Evolutionary conservation across 2,888 invertebrate genomes (phyloP).

Genomic region (Macaria notata): DNA sequence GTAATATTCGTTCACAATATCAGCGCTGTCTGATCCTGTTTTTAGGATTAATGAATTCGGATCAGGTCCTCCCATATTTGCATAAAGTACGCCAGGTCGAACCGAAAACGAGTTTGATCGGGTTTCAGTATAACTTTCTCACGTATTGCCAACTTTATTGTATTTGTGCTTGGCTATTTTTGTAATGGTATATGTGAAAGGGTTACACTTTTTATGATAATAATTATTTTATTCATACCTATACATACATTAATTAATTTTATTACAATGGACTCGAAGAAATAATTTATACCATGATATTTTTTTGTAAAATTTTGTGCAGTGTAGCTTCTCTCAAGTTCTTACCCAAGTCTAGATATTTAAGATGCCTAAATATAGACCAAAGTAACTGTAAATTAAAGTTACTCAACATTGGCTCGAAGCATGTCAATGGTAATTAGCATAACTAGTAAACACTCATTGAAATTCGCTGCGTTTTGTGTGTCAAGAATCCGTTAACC

Average conservation of each 20-base stretch:
- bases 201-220: background rate
- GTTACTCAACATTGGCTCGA: background rate
- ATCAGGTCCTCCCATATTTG: slow-evolving; percentile 48
- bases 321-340: too few species aligned
- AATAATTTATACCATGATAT: too few species aligned
- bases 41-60: slow-evolving; percentile 5
- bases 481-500: slow-evolving; percentile 43
- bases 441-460: slow-evolving; percentile 35
- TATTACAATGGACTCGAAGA: too few species aligned
- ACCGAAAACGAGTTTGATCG: slow-evolving; percentile 61
- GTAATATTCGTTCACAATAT: too few species aligned
- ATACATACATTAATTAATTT: too few species aligned
- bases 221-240: too few species aligned
- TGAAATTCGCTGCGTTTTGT: slow-evolving; percentile 35
- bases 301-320: too few species aligned
- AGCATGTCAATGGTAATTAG: slow-evolving; percentile 23
- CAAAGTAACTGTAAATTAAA: slow-evolving; percentile 6
- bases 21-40: slow-evolving; percentile 1
- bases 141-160: slow-evolving; percentile 26
- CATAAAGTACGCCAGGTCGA: slow-evolving; percentile 58
- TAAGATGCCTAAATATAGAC: background rate
- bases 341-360: too few species aligned
- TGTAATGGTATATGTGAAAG: background rate
- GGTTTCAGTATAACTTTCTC: slow-evolving; percentile 43
- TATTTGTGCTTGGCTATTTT: slow-evolving; percentile 12